Percentiles rank a stretch among this genome's conserved stretches.
Conservation (phyloP, 1,140 invertebrate species). For the Apis dorsata region DNA sequence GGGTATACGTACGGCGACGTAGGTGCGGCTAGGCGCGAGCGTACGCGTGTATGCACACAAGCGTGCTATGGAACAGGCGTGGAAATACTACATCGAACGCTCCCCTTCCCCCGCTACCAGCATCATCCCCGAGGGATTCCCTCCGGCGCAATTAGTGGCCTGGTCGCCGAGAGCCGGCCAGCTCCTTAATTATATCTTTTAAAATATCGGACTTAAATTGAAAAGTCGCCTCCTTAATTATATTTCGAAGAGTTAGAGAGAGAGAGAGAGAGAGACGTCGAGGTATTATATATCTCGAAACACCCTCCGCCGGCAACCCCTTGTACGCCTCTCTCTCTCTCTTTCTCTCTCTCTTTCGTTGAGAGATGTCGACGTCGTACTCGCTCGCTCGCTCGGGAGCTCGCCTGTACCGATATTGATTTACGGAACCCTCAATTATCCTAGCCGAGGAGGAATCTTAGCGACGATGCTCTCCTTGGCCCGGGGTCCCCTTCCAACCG, state of each 20-base stretch:
- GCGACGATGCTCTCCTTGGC: conserved; percentile 41
- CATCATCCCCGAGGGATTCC: conserved; percentile 48
- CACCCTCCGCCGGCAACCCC: conserved; percentile 27
- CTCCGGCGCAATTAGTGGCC: conserved; percentile 72
- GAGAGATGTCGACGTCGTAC: neutral
- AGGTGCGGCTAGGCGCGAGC: neutral
- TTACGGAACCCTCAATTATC: conserved; percentile 73
- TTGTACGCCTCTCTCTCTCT: neutral
- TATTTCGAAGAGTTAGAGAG: conserved; percentile 60
- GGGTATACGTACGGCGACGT: neutral
- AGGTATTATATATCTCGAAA: conserved; percentile 63
- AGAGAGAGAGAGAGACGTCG: conserved; percentile 44
- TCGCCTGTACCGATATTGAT: conserved; percentile 63
- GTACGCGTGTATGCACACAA: neutral
- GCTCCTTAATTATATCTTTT: conserved; percentile 76
- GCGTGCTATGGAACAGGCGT: conserved; percentile 27
- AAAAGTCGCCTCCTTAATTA: conserved; percentile 75
- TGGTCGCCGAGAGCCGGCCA: conserved; percentile 63
- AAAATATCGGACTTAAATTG: conserved; percentile 77
- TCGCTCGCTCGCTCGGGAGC: neutral
- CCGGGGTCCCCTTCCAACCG: neutral
- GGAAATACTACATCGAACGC: conserved; percentile 47
- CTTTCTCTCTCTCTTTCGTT: neutral
- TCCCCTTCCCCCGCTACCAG: neutral
- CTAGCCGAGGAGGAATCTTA: conserved; percentile 52